A percentile compares a stretch with the other conserved stretches of the same genome.
Evolutionary conservation across 2,797 vertebrate species (phyloP).

Genomic region (Zonotrichia albicollis): DNA sequence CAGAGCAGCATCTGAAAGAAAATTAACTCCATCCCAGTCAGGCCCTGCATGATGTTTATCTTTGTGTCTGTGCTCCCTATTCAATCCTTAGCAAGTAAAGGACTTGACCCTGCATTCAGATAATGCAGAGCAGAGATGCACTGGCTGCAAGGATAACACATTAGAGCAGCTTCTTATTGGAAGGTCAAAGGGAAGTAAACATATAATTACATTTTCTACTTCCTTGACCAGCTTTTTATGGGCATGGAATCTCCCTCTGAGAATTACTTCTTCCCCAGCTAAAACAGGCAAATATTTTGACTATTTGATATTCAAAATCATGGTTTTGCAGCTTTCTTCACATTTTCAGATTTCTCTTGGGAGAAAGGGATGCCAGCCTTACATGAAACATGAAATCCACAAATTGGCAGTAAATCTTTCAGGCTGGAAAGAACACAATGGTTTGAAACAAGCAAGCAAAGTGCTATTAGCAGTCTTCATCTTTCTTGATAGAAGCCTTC

Average conservation of each 20-base stretch:
- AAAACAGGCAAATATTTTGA: not conserved
- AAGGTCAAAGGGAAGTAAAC: not conserved
- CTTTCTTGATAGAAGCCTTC: not conserved
- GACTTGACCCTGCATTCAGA: not conserved
- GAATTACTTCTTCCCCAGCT: not conserved
- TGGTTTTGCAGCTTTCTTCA: not conserved
- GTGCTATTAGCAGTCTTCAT: not conserved
- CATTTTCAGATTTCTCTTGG: not conserved
- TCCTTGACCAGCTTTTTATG: not conserved
- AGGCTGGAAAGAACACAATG: not conserved
- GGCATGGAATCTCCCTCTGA: not conserved
- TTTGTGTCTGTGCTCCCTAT: not conserved
- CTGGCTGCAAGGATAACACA: not conserved
- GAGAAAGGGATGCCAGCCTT: not conserved
- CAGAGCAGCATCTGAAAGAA: not conserved
- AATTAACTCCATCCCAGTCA: not conserved
- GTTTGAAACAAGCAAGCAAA: not conserved
- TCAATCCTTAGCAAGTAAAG: not conserved
- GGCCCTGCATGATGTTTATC: not conserved
- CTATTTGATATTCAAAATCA: not conserved
- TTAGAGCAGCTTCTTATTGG: not conserved
- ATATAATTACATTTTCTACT: not conserved
- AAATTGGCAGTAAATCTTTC: not conserved
- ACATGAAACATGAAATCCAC: not conserved
- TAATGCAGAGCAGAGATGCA: not conserved